phyloP scores from a whole-genome alignment of 2,888 invertebrate genomes.

The Parapristionchus giblindavisi region DNA sequence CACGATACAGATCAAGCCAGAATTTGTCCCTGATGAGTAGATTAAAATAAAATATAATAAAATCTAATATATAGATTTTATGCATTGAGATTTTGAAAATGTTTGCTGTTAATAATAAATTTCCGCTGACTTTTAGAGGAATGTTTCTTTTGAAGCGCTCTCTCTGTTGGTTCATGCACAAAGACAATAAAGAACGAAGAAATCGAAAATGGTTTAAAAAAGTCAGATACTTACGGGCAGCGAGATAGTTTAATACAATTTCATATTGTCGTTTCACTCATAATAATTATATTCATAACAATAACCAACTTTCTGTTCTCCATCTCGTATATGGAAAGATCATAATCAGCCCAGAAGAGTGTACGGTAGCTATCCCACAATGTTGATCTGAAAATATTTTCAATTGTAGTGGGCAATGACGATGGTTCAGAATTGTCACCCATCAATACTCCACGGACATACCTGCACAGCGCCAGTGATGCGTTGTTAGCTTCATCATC shows the following conservation, averaged over 20 bases:
- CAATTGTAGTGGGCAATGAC: no score
- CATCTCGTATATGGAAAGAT: slow-evolving; percentile 66
- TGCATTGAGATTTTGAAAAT: no score
- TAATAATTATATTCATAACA: no score
- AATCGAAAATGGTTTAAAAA: not conserved
- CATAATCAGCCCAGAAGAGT: slow-evolving; percentile 68
- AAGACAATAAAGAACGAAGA: no score
- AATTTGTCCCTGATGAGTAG: slow-evolving; percentile 75
- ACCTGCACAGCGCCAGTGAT: slow-evolving; percentile 53
- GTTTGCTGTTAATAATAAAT: no score
- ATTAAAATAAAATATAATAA: not conserved
- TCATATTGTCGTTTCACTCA: not conserved
- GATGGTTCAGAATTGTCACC: no score
- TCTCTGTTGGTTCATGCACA: no score
- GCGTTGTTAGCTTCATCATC: slow-evolving; percentile 57
- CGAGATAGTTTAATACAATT: not conserved
- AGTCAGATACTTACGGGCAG: not conserved
- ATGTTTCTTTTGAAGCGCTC: no score
- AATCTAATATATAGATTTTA: not conserved
- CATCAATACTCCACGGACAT: not conserved
- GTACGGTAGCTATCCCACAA: slow-evolving; percentile 68
- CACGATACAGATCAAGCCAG: slow-evolving; percentile 84
- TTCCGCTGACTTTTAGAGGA: no score
- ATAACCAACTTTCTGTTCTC: slow-evolving; percentile 59
- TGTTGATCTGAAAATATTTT: slow-evolving; percentile 48